Percentiles rank a stretch among this genome's conserved stretches.
These are phyloP conservation scores for Dasyprocta punctata DNA, from an alignment of 2,113 vertebrate genomes.

Conservation along the genomic window DNA sequence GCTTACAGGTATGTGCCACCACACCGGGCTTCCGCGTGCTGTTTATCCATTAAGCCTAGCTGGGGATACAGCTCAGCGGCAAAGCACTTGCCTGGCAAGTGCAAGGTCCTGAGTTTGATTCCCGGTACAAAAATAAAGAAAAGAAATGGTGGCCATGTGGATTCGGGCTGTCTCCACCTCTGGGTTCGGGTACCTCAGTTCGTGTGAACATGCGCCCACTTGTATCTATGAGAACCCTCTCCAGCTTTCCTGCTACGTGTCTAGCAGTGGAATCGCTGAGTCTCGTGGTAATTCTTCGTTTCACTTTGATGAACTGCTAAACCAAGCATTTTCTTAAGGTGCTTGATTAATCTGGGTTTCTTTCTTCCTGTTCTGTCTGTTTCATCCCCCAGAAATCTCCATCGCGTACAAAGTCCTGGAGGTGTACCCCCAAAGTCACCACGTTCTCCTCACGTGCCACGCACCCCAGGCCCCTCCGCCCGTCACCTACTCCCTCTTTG, in stretches of 20 bases:
- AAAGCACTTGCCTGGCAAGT: no score
- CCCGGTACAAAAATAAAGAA: no score
- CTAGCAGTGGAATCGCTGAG: not conserved
- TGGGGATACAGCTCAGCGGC: no score
- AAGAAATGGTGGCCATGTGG: not conserved
- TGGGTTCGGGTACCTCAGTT: accelerated
- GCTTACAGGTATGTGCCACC: not conserved
- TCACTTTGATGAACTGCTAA: not conserved
- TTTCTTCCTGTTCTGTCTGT: not conserved
- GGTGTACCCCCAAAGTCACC: not conserved
- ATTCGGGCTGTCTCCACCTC: accelerated
- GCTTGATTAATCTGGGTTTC: not conserved
- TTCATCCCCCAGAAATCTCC: not conserved
- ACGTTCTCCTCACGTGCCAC: conserved; percentile 2
- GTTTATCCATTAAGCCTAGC: no score
- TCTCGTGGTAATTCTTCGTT: not conserved
- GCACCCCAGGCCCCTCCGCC: not conserved
- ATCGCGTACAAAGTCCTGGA: conserved; percentile 54
- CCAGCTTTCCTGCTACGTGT: accelerated
- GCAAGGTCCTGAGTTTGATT: no score
- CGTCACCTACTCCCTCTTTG: conserved; percentile 63
- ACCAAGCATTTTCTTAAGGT: not conserved
- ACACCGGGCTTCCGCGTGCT: not conserved
- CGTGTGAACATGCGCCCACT: accelerated
- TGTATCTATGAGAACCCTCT: not conserved